These are phyloP conservation scores for Zootermopsis nevadensis DNA, from an alignment of 2,888 invertebrate genomes.

Conservation along the genomic window DNA sequence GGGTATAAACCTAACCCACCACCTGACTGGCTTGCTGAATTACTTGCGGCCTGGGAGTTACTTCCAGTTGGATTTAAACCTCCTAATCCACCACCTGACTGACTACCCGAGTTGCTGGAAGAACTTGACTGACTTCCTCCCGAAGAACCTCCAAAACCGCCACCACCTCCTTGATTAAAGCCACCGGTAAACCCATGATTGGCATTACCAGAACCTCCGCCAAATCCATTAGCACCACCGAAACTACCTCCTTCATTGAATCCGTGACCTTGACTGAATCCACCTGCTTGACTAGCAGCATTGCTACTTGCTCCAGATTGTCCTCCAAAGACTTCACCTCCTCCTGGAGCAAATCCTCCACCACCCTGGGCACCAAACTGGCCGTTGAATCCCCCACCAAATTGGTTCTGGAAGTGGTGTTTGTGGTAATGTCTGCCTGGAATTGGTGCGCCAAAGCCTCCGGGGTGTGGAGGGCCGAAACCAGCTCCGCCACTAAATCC, in stretches of 20 bases:
- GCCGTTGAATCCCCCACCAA: neutral
- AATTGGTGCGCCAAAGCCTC: too few relatives aligned
- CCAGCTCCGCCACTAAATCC: neutral
- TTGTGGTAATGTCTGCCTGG: neutral
- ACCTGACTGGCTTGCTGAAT: neutral
- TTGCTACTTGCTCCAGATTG: neutral
- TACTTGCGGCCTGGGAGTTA: neutral
- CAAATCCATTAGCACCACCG: neutral
- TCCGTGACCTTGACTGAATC: neutral
- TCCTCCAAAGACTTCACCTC: constrained; percentile 1
- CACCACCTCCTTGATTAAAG: neutral
- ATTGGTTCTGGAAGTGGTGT: neutral
- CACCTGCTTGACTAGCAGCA: constrained; percentile 14
- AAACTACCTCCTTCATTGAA: constrained; percentile 9
- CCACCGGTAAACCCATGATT: neutral
- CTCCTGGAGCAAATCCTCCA: constrained; percentile 4
- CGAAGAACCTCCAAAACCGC: neutral
- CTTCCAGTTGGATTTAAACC: neutral
- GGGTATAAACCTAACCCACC: neutral
- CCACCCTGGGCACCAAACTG: neutral
- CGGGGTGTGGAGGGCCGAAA: neutral
- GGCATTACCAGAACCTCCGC: neutral
- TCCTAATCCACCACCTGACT: neutral
- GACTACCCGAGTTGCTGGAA: neutral
- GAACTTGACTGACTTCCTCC: neutral